Base-by-base conservation (phyloP, 2,888 invertebrate genomes). In the Dryadula phaetusa region DNA sequence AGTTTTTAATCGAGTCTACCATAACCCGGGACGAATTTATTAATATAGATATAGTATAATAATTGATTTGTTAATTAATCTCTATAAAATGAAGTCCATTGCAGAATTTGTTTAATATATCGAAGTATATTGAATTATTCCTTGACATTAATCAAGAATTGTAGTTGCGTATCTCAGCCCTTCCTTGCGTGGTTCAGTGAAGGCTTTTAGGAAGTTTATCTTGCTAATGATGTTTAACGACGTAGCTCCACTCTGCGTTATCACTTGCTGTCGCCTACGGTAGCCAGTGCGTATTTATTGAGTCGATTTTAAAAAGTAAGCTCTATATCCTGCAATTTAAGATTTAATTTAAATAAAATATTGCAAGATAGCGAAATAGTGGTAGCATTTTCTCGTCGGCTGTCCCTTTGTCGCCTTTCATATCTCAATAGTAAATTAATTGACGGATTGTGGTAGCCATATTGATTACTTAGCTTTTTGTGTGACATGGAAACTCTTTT, bases 181-280 rank as follows among this genome's bases (percentile, higher is more conserved):
- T 82, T 88, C 85, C 88, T 88, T 85, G 85, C 76, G 76, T 79
- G 77, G 79, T 81, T 79, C 79, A 80, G 77, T 85, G 80, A 84
- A 86, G 83, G 78, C 79, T 80, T 90, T 91, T 87, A 85, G 84
- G 84, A 76, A 73, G 75, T 85, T 91, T 91, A 91, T 91, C 91
- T 88, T 83, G 83, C 90, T 91, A 91, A 91, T 90, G 91, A 92
- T 91, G 88, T 90, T 92, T 90, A 89, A 92, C 88, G 89, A 89
- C 83, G 84, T 80, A 77, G 76, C 83, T 82, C 78, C 81, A 83
- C 81, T 84, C 79, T 69, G 69, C 77, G 81, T 90, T 90, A 91
- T 91, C 90, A 79, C 75, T 72, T 64, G 73, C 79, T 79, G 86
- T 86, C 86, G 89, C 84, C 88, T 84, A 86, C 91, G 78, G 91